A percentile compares a stretch with the other conserved stretches of the same genome.
phyloP scores from a whole-genome alignment of 2,797 vertebrate genomes.

The Schizothorax lantsangensis region DNA sequence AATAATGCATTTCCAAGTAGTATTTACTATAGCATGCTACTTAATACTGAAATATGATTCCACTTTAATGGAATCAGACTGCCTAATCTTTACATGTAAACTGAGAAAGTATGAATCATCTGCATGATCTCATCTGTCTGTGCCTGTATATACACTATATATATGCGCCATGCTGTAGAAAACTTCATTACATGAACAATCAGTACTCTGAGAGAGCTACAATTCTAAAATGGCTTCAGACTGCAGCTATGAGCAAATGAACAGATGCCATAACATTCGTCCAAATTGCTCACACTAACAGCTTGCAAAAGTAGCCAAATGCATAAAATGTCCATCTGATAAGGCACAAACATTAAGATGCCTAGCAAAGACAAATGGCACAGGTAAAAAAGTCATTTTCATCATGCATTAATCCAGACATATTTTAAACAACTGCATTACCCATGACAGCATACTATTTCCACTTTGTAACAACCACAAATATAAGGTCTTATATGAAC shows the following conservation, averaged over 20 bases:
- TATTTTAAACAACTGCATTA: constrained; percentile 24
- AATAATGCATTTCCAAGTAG: constrained; percentile 11
- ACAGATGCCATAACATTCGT: constrained; percentile 38
- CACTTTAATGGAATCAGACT: constrained; percentile 19
- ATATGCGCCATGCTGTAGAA: neutral
- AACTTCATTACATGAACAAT: constrained; percentile 24
- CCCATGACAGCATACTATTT: constrained; percentile 30
- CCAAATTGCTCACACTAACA: constrained; percentile 17
- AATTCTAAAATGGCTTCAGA: constrained; percentile 38
- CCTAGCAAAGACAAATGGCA: neutral
- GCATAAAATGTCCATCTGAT: neutral
- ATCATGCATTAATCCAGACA: constrained; percentile 62
- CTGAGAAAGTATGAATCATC: constrained; percentile 39
- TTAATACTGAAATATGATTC: constrained; percentile 24
- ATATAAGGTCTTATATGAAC: neutral
- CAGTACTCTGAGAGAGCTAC: neutral
- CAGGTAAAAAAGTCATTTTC: constrained; percentile 57
- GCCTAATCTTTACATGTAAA: constrained; percentile 13
- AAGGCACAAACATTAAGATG: neutral
- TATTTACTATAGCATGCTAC: constrained; percentile 27
- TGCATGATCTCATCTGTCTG: constrained; percentile 15
- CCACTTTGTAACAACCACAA: constrained; percentile 10
- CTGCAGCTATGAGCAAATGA: constrained; percentile 21
- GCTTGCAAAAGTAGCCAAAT: neutral
- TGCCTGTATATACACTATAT: neutral